Conservation (phyloP, 2,888 invertebrate species). For the Tetragnatha montana region DNA sequence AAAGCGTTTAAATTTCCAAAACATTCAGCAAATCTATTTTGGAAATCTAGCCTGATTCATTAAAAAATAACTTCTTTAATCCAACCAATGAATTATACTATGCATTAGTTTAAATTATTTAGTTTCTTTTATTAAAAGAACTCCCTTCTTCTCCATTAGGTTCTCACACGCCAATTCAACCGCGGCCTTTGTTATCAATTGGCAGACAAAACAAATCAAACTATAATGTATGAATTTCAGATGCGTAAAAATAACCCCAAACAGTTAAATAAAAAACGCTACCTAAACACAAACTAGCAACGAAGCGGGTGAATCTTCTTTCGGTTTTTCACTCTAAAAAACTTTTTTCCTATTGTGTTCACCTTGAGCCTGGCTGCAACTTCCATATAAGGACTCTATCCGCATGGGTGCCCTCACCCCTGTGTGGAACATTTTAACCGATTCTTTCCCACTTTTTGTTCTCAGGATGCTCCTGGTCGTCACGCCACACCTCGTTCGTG, state of each 20-base stretch:
- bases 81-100: too few species aligned
- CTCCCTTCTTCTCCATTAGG: not conserved
- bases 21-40: too few species aligned
- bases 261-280: slow-evolving; percentile 1
- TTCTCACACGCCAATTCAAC: not conserved
- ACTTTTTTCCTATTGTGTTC: not conserved
- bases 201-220: not conserved
- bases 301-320: slow-evolving; percentile 16
- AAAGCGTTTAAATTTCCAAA: too few species aligned
- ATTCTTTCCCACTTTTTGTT: slow-evolving; percentile 9
- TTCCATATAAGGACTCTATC: slow-evolving; percentile 48
- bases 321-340: not conserved
- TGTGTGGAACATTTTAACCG: slow-evolving; percentile 5
- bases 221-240: not conserved
- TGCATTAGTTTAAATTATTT: too few species aligned
- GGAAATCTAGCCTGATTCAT: too few species aligned
- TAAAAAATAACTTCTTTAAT: too few species aligned
- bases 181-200: not conserved
- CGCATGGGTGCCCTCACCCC: slow-evolving; percentile 21
- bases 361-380: not conserved
- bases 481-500: slow-evolving; percentile 5
- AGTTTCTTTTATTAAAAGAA: too few species aligned
- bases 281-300: not conserved
- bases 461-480: slow-evolving; percentile 1
- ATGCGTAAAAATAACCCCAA: not conserved